Evolutionary conservation across 2,113 vertebrate genomes (phyloP).

Genomic region (Zosterops hypoxanthus): DNA sequence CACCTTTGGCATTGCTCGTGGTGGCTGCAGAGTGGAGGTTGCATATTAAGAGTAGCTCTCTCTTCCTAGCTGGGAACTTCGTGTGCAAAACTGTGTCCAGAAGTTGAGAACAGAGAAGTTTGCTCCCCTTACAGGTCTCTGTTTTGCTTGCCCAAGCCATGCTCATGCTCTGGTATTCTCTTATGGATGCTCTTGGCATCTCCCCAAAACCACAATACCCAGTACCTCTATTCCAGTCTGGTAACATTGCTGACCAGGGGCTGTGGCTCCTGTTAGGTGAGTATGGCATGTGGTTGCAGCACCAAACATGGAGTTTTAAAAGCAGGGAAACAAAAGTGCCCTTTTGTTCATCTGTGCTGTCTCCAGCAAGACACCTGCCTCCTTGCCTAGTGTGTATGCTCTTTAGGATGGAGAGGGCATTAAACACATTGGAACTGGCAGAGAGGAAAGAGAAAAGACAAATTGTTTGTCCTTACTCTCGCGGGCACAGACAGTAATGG

Average conservation of each 20-base stretch:
- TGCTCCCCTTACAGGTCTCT: background rate
- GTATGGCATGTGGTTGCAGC: background rate
- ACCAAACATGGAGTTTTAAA: background rate
- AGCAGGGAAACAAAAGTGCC: background rate
- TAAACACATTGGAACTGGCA: background rate
- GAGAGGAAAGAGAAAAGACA: background rate
- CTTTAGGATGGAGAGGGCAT: background rate
- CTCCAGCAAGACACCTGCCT: background rate
- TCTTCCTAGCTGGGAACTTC: background rate
- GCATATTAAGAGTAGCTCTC: background rate
- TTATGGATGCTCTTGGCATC: background rate
- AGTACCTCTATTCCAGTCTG: background rate
- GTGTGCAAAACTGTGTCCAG: background rate
- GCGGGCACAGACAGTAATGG: background rate
- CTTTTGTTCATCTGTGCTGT: background rate
- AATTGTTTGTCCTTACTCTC: background rate
- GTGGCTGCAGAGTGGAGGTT: background rate
- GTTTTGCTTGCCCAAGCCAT: background rate
- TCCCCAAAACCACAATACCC: background rate
- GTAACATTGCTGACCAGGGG: background rate
- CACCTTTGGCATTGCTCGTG: background rate
- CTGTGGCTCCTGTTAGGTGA: background rate
- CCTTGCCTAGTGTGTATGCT: rapidly evolving
- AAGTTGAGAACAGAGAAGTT: background rate
- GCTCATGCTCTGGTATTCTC: rapidly evolving